These are phyloP conservation scores for Magallana angulata DNA, from an alignment of 1,140 invertebrate genomes.

Conservation along the genomic window DNA sequence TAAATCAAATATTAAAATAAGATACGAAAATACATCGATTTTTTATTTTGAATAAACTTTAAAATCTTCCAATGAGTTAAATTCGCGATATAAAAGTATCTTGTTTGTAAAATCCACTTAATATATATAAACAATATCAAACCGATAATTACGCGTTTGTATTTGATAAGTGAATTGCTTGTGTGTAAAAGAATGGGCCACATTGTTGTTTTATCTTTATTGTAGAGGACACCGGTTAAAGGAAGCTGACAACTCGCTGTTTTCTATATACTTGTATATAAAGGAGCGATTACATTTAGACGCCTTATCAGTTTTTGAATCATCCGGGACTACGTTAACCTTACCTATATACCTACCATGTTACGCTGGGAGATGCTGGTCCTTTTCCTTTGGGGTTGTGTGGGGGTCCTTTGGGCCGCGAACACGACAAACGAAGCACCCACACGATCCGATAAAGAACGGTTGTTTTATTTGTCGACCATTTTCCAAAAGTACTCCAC, in stretches of 20 bases:
- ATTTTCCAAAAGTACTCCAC: constrained; percentile 8
- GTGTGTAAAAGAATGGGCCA: not conserved
- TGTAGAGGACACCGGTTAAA: not conserved
- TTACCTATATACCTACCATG: not conserved
- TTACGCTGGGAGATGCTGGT: not conserved
- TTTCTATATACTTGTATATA: not conserved
- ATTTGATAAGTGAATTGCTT: too few relatives aligned
- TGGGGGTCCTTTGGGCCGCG: not conserved
- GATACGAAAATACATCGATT: too few relatives aligned
- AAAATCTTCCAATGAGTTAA: too few relatives aligned
- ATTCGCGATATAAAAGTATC: too few relatives aligned
- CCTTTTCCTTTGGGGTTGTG: not conserved
- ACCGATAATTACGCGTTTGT: too few relatives aligned
- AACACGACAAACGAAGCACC: not conserved
- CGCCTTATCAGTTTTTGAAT: not conserved
- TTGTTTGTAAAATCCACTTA: too few relatives aligned
- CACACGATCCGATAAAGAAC: not conserved
- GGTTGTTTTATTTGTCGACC: not conserved
- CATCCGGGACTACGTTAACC: not conserved
- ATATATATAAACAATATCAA: too few relatives aligned
- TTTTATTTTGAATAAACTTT: too few relatives aligned
- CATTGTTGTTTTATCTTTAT: constrained; percentile 13
- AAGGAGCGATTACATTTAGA: not conserved
- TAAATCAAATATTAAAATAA: too few relatives aligned
- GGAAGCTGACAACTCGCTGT: not conserved